Base-by-base conservation (phyloP, 2,113 vertebrate species). In the Ptilorrhoa leucosticta region DNA sequence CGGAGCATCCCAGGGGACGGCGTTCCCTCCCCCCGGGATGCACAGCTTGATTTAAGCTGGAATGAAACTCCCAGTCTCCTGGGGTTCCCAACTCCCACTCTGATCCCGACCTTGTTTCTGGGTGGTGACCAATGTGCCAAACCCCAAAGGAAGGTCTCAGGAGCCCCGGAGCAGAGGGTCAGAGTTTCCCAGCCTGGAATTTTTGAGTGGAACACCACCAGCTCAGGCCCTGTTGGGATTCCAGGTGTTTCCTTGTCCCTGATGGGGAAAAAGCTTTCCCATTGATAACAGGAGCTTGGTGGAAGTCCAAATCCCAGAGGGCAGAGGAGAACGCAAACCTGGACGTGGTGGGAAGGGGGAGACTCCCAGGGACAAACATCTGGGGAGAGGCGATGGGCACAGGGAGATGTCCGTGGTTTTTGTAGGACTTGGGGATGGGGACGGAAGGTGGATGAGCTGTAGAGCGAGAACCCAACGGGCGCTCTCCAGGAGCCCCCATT, bases 51-150 rank as follows among this genome's bases (percentile, higher is more conserved):
- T 42, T 26, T 2, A 10, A 63, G 33, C 30, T 15, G 35, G 47
- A 44, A 15, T 16, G 9, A 14, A 56, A 18, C 27, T 58, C 70
- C 39, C 13, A 1, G 0, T 54, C 53, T 75, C 37, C 50, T 53
- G 72, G 79, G 57, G 66, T 45, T 45, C 11, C 39, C 83, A 4
- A 2, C 31, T 58, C 61, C 71, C 31, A 1, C 18, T 37, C 37
- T 1, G 0, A 65, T 11, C 70, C 60, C 2, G 1, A 16, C 27
- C 21, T 22, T 3, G 0, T 31, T 81, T 50, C 71, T 26, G 81
- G 61, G 44, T 42, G 78, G 40, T n/a, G 40, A 33, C 39, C 50
- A 6, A 9, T 0, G 0, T 33, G 47, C 44, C 72, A 77, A 81
- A 58, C 11, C 33, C 71, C 57, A 40, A 19, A 44, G n/a, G 23